Evolutionary conservation across 1,140 invertebrate genomes (phyloP).

Genomic region (Andricus grossulariae): DNA sequence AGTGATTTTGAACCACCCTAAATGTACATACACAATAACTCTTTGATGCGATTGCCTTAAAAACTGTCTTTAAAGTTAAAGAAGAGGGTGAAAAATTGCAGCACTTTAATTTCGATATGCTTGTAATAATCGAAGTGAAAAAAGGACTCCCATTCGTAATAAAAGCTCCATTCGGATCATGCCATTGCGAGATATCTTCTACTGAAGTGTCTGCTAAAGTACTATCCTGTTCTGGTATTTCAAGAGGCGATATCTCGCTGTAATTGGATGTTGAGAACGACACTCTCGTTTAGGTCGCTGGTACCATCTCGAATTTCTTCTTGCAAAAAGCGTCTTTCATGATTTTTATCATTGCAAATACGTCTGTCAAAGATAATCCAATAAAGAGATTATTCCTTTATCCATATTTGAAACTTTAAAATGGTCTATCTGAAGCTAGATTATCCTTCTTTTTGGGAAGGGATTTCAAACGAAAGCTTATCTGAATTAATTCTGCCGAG

Average conservation of each 20-base stretch:
- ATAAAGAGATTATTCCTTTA: too few species aligned
- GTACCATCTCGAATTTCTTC: slow-evolving; percentile 14
- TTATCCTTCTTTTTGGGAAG: too few species aligned
- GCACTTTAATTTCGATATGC: slow-evolving; percentile 8
- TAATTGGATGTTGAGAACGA: slow-evolving; percentile 29
- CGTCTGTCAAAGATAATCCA: neutral
- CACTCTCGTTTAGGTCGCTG: slow-evolving; percentile 18
- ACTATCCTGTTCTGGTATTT: slow-evolving; percentile 29
- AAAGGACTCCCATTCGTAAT: slow-evolving; percentile 11
- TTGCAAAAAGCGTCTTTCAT: slow-evolving; percentile 1
- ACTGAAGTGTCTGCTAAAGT: slow-evolving; percentile 29
- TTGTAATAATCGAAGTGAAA: slow-evolving; percentile 8
- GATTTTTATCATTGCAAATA: slow-evolving; percentile 6
- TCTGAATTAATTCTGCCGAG: too few species aligned
- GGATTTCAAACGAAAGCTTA: too few species aligned
- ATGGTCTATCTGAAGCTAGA: too few species aligned
- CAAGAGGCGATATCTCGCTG: slow-evolving; percentile 27
- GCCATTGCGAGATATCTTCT: slow-evolving; percentile 14
- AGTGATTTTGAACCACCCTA: too few species aligned
- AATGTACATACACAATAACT: too few species aligned
- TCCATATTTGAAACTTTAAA: too few species aligned
- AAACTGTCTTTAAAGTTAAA: neutral
- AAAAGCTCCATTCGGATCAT: slow-evolving; percentile 21
- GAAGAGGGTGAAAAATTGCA: neutral
- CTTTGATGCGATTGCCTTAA: too few species aligned